phyloP scores from a whole-genome alignment of 23 tunicate genomes.

The Halocynthia aurantium region DNA sequence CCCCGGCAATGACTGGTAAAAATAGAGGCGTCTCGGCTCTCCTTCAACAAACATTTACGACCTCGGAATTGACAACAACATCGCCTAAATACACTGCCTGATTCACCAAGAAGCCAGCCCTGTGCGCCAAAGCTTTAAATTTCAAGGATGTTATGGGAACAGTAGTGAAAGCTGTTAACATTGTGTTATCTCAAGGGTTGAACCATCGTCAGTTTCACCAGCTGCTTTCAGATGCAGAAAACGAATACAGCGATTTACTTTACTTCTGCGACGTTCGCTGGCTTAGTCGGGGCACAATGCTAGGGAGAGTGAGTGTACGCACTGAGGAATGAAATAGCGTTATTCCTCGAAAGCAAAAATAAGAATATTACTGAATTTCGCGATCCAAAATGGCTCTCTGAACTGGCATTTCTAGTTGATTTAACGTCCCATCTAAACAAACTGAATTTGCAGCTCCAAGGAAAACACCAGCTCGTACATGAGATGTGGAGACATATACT shows the following conservation, averaged over 20 bases:
- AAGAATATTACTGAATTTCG: slow-evolving; percentile 40
- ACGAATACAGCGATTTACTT: slow-evolving; percentile 34
- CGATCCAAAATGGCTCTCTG: slow-evolving; percentile 51
- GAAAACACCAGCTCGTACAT: slow-evolving; percentile 42
- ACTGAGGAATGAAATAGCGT: slow-evolving; percentile 37
- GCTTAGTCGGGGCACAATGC: slow-evolving; percentile 65
- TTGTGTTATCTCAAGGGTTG: slow-evolving; percentile 39
- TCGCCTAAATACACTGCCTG: slow-evolving; percentile 35
- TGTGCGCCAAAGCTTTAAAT: slow-evolving; percentile 48
- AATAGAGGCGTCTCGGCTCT: slow-evolving; percentile 54
- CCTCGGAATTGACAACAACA: slow-evolving; percentile 25
- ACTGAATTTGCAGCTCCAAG: slow-evolving; percentile 54
- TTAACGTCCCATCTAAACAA: slow-evolving; percentile 47
- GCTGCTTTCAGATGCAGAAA: slow-evolving; percentile 46
- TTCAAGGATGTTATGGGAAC: slow-evolving; percentile 31
- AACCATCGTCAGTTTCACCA: slow-evolving; percentile 54
- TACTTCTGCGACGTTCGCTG: slow-evolving; percentile 62
- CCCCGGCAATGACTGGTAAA: slow-evolving; percentile 41
- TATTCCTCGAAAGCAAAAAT: slow-evolving; percentile 35
- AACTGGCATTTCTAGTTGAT: slow-evolving; percentile 44
- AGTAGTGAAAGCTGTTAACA: slow-evolving; percentile 29
- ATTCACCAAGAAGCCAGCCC: slow-evolving; percentile 75
- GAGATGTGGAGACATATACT: slow-evolving; percentile 57
- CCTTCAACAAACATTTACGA: slow-evolving; percentile 56
- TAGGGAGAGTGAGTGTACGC: slow-evolving; percentile 38